phyloP scores from a whole-genome alignment of 2,888 invertebrate species.

The Nephrotoma flavescens region DNA sequence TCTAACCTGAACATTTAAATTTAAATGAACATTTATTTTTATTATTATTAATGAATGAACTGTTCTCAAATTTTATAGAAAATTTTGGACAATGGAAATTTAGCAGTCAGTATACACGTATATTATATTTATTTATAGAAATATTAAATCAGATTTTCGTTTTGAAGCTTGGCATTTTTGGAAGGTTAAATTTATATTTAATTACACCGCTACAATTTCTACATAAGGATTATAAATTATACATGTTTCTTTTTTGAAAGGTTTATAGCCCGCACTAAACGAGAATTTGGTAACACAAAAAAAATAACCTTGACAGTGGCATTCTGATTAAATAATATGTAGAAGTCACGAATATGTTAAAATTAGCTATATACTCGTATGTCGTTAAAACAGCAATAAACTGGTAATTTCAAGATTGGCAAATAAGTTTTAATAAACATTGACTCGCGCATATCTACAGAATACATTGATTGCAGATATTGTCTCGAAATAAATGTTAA shows the following conservation, averaged over 20 bases:
- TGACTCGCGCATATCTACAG: no score
- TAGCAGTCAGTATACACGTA: background rate
- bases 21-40: background rate
- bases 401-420: no score
- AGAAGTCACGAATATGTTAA: background rate
- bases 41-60: background rate
- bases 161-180: background rate
- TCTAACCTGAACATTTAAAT: background rate
- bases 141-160: background rate
- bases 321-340: background rate
- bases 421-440: no score
- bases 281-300: background rate
- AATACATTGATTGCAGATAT: background rate
- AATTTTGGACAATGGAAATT: background rate
- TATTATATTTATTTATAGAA: background rate
- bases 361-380: no score
- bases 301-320: background rate
- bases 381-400: no score
- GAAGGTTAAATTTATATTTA: background rate
- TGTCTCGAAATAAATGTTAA: no score
- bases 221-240: background rate
- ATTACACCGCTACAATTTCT: background rate
- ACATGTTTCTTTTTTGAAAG: background rate
- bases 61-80: background rate
- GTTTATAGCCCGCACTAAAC: background rate